These are phyloP conservation scores for Caenorhabditis becei DNA, from an alignment of 2,888 invertebrate genomes.

Conservation along the genomic window DNA sequence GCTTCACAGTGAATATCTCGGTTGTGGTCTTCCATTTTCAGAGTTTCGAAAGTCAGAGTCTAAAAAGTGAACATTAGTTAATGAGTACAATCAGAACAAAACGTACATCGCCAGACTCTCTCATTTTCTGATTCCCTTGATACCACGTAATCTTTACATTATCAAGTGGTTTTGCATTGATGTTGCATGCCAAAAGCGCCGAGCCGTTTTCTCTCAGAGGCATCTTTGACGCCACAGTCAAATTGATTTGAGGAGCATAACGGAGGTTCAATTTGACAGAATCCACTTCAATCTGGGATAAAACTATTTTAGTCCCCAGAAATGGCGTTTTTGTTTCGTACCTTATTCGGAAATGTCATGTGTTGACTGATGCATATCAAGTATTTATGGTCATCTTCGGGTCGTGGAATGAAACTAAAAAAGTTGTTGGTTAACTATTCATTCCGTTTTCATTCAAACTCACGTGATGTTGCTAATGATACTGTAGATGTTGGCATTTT, in stretches of 20 bases:
- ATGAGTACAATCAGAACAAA: background rate
- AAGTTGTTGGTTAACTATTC: background rate
- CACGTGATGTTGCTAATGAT: slow-evolving; percentile 71
- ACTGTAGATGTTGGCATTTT: slow-evolving; percentile 67
- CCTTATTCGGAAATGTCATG: slow-evolving; percentile 71
- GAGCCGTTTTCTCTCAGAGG: slow-evolving; percentile 76
- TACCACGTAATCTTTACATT: slow-evolving; percentile 75
- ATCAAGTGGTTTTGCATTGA: slow-evolving; percentile 78
- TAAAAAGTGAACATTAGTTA: slow-evolving; percentile 20
- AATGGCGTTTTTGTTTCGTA: slow-evolving; percentile 32
- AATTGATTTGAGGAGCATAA: slow-evolving; percentile 76
- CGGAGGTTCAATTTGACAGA: slow-evolving; percentile 72
- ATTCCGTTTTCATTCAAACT: background rate
- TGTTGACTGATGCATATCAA: slow-evolving; percentile 74
- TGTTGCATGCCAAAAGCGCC: slow-evolving; percentile 75
- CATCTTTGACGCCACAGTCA: slow-evolving; percentile 71
- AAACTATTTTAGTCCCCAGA: background rate
- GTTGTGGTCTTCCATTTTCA: slow-evolving; percentile 78
- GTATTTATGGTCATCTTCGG: slow-evolving; percentile 73
- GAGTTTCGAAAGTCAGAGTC: slow-evolving; percentile 74
- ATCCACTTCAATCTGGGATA: slow-evolving; percentile 71
- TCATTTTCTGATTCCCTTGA: slow-evolving; percentile 65
- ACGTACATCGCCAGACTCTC: slow-evolving; percentile 70
- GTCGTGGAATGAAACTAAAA: slow-evolving; percentile 70
- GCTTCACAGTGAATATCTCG: slow-evolving; percentile 74